Evolutionary conservation across 2,797 vertebrate species (phyloP).

Genomic region (Falco novaeseelandiae): DNA sequence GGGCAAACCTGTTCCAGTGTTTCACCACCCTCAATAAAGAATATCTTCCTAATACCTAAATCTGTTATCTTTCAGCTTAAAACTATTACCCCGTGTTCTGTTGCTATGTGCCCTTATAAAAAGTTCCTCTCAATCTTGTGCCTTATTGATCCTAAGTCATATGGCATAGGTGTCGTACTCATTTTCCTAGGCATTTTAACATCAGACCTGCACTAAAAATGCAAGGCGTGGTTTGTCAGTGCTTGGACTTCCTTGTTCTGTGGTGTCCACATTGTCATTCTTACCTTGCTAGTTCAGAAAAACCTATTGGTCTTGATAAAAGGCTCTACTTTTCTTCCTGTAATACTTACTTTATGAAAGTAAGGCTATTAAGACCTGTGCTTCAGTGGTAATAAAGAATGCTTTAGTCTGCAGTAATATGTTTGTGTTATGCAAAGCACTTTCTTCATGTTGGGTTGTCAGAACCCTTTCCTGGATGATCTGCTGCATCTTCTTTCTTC

Average conservation of each 20-base stretch:
- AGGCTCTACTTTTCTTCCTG: rapidly evolving
- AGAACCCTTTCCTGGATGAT: not conserved
- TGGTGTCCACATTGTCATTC: not conserved
- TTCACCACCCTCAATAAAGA: no score
- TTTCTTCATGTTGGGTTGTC: not conserved
- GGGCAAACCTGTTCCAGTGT: no score
- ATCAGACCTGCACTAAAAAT: not conserved
- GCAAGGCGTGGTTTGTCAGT: not conserved
- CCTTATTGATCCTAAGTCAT: not conserved
- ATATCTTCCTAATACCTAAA: no score
- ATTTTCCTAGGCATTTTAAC: not conserved
- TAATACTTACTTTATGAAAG: not conserved
- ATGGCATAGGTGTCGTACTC: not conserved
- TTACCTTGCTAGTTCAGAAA: not conserved
- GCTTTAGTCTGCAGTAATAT: not conserved
- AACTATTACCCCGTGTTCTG: no score
- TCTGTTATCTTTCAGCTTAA: no score
- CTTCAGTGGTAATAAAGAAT: not conserved
- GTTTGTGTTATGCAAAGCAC: not conserved
- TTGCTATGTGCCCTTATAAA: no score
- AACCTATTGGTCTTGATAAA: not conserved
- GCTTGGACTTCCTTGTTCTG: not conserved
- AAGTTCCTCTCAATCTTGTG: not conserved
- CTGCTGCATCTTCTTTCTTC: not conserved
- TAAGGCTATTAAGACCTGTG: not conserved